Conservation (phyloP, 2,797 vertebrate species). For the Morelia viridis region DNA sequence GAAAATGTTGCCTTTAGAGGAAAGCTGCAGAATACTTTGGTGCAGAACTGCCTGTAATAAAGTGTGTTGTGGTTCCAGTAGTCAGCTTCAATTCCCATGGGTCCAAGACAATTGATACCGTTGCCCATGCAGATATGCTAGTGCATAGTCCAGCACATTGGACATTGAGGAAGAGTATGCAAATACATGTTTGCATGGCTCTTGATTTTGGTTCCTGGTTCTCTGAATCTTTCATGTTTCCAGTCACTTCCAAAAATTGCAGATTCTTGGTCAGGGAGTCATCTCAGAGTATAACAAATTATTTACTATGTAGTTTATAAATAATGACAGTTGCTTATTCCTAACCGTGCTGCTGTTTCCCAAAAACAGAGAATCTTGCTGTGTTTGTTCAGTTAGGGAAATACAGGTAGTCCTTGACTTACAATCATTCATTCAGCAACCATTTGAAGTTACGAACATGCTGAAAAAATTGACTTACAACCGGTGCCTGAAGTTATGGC, state of each 20-base stretch:
- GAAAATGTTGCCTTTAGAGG: background rate
- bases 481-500: too few relatives aligned
- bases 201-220: background rate
- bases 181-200: background rate
- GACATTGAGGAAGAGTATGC: background rate
- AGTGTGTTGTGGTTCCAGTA: background rate
- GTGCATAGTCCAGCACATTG: background rate
- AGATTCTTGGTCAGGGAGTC: background rate
- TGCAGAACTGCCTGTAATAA: background rate
- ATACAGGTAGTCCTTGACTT: background rate
- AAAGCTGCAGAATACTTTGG: background rate
- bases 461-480: too few relatives aligned
- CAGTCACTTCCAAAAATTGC: background rate
- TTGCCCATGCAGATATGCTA: background rate
- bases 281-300: background rate
- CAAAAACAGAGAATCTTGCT: background rate
- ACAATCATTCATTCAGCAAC: too few relatives aligned
- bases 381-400: background rate
- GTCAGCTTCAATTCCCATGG: background rate
- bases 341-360: background rate
- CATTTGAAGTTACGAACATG: too few relatives aligned
- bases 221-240: background rate
- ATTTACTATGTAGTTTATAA: background rate
- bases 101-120: background rate
- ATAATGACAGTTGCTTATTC: background rate